Evolutionary conservation across 2,113 vertebrate species (phyloP).

Genomic region (Brienomyrus brachyistius): DNA sequence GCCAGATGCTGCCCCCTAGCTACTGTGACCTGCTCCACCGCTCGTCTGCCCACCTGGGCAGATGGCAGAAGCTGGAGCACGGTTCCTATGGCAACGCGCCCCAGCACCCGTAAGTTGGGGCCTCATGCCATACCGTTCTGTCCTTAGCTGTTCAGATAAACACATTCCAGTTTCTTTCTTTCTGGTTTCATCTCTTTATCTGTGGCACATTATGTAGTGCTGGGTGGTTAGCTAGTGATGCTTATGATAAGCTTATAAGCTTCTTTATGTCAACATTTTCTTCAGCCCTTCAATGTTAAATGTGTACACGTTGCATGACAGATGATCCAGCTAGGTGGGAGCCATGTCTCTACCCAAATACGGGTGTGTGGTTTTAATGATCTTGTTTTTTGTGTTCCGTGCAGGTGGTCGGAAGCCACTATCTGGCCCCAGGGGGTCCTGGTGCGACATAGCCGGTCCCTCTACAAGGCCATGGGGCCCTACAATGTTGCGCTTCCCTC

Average conservation of each 20-base stretch:
- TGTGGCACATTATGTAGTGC: not conserved
- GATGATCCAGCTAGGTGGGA: not conserved
- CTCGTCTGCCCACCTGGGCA: slow-evolving; percentile 88
- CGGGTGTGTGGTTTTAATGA: not conserved
- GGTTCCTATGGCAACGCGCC: slow-evolving; percentile 94
- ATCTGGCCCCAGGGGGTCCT: slow-evolving; percentile 97
- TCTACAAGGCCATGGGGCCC: slow-evolving; percentile 90
- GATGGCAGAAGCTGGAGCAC: slow-evolving; percentile 95
- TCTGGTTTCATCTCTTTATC: not conserved
- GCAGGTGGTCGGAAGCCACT: slow-evolving; percentile 92
- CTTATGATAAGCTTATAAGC: not conserved
- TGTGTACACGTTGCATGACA: not conserved
- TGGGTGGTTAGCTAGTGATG: not conserved
- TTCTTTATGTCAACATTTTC: not conserved
- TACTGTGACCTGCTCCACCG: slow-evolving; percentile 95
- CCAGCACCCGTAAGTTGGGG: slow-evolving; percentile 84
- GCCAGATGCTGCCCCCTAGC: slow-evolving; percentile 87
- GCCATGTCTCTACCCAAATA: not conserved
- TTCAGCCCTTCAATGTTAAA: not conserved
- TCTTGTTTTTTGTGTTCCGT: not conserved
- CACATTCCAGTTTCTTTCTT: not conserved
- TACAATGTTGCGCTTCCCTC: slow-evolving; percentile 96
- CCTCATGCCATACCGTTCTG: not conserved
- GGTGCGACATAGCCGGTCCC: slow-evolving; percentile 88
- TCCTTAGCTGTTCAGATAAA: not conserved